Evolutionary conservation across 1,140 invertebrate species (phyloP), one percentile per base, ranked within the genome.

Genomic region (Cyclina sinensis): DNA sequence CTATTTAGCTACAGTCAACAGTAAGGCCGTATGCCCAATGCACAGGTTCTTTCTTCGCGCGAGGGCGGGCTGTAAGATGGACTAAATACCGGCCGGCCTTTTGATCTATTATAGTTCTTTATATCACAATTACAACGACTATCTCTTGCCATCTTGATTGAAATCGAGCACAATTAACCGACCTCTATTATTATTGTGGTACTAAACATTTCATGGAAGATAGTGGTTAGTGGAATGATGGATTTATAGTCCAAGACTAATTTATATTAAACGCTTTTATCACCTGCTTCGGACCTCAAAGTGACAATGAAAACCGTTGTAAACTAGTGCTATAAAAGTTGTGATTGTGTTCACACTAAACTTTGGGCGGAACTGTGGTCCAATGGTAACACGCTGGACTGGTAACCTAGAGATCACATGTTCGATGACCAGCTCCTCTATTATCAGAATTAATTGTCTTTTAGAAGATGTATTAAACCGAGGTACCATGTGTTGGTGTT

Each of bases 41-140:
- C 51, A 32, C 27, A n/a, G 59, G 5, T 30, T n/a, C 32, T 65
- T 35, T 65, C 32, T 9, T 30, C 32, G 27, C 18, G n/a, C 59
- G 32, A 65, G 9, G n/a, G 43, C 11, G 32, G 74, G 46, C 16
- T 30, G 54, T 78, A 78, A 51, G 46, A 78, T 35, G 48, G 30
- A 35, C 46, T 37, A 51, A 51, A 78, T 78, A 51, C 21, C 27
- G 46, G 46, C 0, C 32, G 27, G 24, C 43, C 74, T 51, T 78
- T 78, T 78, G 74, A 78, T 78, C 74, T 78, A 78, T 78, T 78
- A 32, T 76, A 16, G 46, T 51, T 24, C 46, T 78, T 78, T 78
- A 78, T 51, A 54, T 78, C 74, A 78, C 74, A 78, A 51, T n/a
- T 54, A 51, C 48, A 30, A 27, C 54, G 27, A 30, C 46, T 48